Percentiles rank a stretch among this genome's conserved stretches.
Conservation (phyloP, 2,888 invertebrate genomes). For the Apodemia mormo region DNA sequence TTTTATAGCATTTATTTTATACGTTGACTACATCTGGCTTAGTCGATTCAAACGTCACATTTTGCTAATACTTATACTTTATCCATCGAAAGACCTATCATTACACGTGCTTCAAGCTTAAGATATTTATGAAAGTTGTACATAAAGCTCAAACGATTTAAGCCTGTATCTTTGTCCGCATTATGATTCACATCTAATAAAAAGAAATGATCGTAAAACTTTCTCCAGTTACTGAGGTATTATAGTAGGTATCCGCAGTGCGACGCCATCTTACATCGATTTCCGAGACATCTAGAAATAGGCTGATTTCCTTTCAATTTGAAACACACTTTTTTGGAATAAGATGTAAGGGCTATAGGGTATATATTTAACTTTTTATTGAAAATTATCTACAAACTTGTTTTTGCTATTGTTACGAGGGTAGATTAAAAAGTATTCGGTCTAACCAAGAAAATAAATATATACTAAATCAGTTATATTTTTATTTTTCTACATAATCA, state of each 20-base stretch:
- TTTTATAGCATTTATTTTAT: neutral
- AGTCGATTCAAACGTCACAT: neutral
- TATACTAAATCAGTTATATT: no score
- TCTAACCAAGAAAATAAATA: no score
- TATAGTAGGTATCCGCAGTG: slow-evolving; percentile 38
- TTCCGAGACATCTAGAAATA: slow-evolving; percentile 49
- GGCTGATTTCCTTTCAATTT: slow-evolving; percentile 34
- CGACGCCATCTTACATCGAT: slow-evolving; percentile 65
- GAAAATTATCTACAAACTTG: no score
- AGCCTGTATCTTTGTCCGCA: slow-evolving; percentile 28
- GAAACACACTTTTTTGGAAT: neutral
- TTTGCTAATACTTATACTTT: neutral
- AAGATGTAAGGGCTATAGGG: neutral
- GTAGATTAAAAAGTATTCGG: no score
- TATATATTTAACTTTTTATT: no score
- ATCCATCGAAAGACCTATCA: neutral
- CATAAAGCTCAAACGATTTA: slow-evolving; percentile 39
- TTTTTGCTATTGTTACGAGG: no score
- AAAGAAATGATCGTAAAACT: neutral
- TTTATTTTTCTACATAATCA: no score
- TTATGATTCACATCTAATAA: neutral
- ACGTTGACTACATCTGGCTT: neutral
- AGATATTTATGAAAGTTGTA: slow-evolving; percentile 23
- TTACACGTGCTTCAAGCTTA: slow-evolving; percentile 30
- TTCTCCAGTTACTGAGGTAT: neutral